phyloP scores from a whole-genome alignment of 2,797 vertebrate genomes.

The Gobio occitaniae region DNA sequence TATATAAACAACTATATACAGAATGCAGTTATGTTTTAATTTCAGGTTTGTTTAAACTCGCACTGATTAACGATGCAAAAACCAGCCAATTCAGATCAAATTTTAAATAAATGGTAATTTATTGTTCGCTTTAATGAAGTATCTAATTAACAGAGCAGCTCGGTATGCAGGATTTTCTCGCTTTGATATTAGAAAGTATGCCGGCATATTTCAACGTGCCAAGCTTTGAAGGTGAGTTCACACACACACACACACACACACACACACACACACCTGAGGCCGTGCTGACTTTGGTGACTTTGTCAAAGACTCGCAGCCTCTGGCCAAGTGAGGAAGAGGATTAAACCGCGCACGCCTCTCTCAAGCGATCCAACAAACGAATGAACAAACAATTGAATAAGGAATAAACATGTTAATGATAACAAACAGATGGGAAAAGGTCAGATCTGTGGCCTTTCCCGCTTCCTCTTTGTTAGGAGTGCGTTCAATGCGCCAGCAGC shows the following conservation, averaged over 20 bases:
- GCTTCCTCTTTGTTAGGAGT: not conserved
- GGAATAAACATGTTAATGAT: constrained; percentile 28
- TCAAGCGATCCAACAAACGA: constrained; percentile 17
- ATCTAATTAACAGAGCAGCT: constrained; percentile 40
- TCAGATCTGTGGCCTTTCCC: not conserved
- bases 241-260: constrained; percentile 23
- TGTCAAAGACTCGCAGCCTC: constrained; percentile 49
- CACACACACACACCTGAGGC: constrained; percentile 34
- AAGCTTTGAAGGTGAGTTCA: constrained; percentile 45
- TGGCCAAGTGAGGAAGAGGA: constrained; percentile 45
- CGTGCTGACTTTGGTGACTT: constrained; percentile 55
- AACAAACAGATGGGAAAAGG: constrained; percentile 50
- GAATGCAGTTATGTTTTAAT: constrained; percentile 8
- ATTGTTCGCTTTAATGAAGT: constrained; percentile 28
- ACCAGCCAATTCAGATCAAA: not conserved
- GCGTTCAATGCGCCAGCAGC: not conserved
- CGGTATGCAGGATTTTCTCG: constrained; percentile 34
- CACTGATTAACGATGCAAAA: constrained; percentile 6
- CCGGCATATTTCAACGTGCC: constrained; percentile 34
- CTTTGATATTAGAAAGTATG: constrained; percentile 45
- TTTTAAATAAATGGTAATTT: constrained; percentile 28
- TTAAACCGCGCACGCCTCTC: not conserved
- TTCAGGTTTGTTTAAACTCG: constrained; percentile 6
- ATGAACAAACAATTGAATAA: constrained; percentile 39
- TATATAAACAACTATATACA: not conserved